Conservation (phyloP, 1,140 invertebrate species). For the Steinernema feltiae region DNA sequence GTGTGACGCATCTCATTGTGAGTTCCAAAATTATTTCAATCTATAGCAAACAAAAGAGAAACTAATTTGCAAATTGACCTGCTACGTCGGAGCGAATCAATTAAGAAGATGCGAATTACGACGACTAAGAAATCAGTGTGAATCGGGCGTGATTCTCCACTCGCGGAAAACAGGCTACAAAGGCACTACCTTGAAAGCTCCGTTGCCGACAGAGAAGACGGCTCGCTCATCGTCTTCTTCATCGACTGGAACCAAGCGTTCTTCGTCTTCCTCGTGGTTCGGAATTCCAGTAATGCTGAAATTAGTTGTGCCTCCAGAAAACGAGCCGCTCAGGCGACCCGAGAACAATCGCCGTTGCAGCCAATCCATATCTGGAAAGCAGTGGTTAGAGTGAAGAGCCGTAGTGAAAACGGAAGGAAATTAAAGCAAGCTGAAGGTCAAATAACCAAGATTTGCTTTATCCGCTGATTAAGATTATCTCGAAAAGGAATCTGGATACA, state of each 20-base stretch:
- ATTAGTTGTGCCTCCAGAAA: constrained; percentile 11
- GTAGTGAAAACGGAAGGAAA: not conserved
- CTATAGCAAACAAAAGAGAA: not conserved
- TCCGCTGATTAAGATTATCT: constrained; percentile 6
- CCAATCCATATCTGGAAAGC: constrained; percentile 7
- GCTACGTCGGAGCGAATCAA: not conserved
- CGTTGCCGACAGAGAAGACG: not conserved
- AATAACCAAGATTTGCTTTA: not conserved
- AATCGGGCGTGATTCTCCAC: too few species aligned
- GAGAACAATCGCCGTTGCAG: constrained; percentile 8
- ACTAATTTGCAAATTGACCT: constrained; percentile 12
- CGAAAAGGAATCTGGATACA: not conserved
- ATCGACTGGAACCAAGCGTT: not conserved
- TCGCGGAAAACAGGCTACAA: too few species aligned
- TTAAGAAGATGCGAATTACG: not conserved
- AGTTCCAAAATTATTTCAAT: not conserved
- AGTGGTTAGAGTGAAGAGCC: not conserved
- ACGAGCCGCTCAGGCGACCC: not conserved
- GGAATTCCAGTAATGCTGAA: constrained; percentile 4
- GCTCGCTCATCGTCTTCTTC: not conserved
- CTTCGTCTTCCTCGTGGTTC: constrained; percentile 5
- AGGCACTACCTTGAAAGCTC: not conserved
- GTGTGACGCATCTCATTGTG: not conserved
- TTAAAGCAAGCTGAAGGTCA: not conserved
- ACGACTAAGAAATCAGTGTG: too few species aligned